These are phyloP conservation scores for Puffinus mauretanicus DNA, from an alignment of 2,113 vertebrate genomes.

Conservation along the genomic window DNA sequence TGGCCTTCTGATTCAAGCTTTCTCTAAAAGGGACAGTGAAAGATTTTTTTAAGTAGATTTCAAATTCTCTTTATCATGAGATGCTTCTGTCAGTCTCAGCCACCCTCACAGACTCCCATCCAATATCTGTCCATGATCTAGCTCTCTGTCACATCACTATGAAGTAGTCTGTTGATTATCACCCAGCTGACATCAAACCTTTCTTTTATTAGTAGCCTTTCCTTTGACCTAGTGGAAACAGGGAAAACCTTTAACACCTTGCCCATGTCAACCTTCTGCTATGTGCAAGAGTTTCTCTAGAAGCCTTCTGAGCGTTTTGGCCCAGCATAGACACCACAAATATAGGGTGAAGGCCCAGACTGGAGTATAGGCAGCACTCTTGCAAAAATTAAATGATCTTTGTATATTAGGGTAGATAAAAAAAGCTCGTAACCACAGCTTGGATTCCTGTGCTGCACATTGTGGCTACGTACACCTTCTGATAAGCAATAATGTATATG, in stretches of 20 bases:
- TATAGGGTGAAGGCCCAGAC: background rate
- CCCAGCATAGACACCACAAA: background rate
- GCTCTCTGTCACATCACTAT: background rate
- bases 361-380: background rate
- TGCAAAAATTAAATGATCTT: background rate
- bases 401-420: background rate
- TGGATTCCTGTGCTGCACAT: background rate
- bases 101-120: background rate
- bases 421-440: background rate
- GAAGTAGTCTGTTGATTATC: background rate
- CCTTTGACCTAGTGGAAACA: background rate
- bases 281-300: background rate
- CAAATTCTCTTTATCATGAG: background rate
- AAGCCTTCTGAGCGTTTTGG: background rate
- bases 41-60: background rate
- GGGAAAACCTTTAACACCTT: background rate
- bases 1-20: background rate
- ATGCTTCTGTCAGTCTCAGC: background rate
- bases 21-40: background rate
- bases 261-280: background rate
- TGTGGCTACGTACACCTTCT: background rate
- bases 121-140: background rate
- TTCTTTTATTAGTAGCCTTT: background rate
- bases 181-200: background rate
- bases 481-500: background rate